A percentile compares a stretch with the other conserved stretches of the same genome.
Conservation (phyloP, 2,888 invertebrate genomes). For the Polyploca ridens region DNA sequence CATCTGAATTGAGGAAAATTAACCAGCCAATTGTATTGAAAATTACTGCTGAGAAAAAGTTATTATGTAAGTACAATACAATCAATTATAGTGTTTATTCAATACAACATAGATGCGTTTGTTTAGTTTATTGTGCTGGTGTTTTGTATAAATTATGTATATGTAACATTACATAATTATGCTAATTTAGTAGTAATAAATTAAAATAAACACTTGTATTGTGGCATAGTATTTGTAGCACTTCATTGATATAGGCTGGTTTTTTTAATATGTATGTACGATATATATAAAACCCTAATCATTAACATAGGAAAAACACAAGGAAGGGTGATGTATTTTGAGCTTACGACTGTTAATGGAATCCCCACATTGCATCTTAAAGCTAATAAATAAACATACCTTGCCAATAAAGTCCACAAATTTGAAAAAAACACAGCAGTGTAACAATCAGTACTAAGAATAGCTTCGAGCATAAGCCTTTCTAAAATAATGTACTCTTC, state of each 20-base stretch:
- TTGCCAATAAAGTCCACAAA: slow-evolving; percentile 64
- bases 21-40: background rate
- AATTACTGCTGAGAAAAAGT: slow-evolving; percentile 4
- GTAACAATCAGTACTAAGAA: slow-evolving; percentile 54
- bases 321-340: too few relatives aligned
- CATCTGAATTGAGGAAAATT: slow-evolving; percentile 7
- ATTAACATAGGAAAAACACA: too few relatives aligned
- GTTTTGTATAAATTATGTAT: background rate
- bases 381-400: slow-evolving; percentile 41
- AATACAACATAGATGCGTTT: background rate
- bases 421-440: slow-evolving; percentile 64
- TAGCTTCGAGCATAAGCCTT: slow-evolving; percentile 48
- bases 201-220: background rate
- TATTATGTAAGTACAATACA: slow-evolving; percentile 2
- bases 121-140: background rate
- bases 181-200: background rate
- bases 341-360: too few relatives aligned
- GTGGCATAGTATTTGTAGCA: background rate
- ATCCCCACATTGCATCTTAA: too few relatives aligned
- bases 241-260: too few relatives aligned
- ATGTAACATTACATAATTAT: background rate
- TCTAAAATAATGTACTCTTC: slow-evolving; percentile 57
- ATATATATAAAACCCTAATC: too few relatives aligned
- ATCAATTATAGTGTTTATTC: background rate
- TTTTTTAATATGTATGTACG: too few relatives aligned